Percentiles rank a stretch among this genome's conserved stretches.
Conservation (phyloP, 1,140 invertebrate genomes). For the Cotesia glomerata region DNA sequence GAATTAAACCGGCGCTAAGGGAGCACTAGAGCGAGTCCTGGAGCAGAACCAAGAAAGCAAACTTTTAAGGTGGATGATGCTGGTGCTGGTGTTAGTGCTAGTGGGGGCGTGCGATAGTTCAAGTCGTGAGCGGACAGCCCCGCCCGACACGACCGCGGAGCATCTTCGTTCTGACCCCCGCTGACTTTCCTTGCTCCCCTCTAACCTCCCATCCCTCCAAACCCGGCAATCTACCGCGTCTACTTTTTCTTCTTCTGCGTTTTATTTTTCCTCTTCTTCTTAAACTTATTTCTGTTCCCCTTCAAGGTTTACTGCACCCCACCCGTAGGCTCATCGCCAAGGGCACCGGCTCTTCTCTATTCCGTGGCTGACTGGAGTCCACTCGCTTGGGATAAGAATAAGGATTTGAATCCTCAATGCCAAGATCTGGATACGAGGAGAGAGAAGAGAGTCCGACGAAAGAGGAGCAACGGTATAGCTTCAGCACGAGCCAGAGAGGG, state of each 20-base stretch:
- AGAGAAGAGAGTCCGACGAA: slow-evolving; percentile 15
- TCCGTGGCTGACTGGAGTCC: neutral
- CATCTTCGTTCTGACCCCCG: slow-evolving; percentile 62
- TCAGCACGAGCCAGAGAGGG: slow-evolving; percentile 26
- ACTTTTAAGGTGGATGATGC: slow-evolving; percentile 56
- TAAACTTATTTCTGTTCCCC: slow-evolving; percentile 8
- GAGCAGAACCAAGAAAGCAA: neutral
- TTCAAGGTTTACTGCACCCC: slow-evolving; percentile 34
- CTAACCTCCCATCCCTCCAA: slow-evolving; percentile 39
- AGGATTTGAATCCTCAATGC: neutral
- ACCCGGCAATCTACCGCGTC: slow-evolving; percentile 22
- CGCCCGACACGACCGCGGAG: slow-evolving; percentile 63
- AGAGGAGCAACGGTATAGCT: slow-evolving; percentile 11
- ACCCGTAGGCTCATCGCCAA: slow-evolving; percentile 48
- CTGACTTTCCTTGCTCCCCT: slow-evolving; percentile 52
- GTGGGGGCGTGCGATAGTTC: slow-evolving; percentile 65
- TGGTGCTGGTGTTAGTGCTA: slow-evolving; percentile 62
- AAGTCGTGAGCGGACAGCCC: slow-evolving; percentile 64
- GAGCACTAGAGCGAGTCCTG: slow-evolving; percentile 1
- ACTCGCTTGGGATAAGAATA: slow-evolving; percentile 8
- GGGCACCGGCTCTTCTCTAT: slow-evolving; percentile 35
- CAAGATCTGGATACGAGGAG: neutral
- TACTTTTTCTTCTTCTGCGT: slow-evolving; percentile 25
- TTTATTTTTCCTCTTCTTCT: slow-evolving; percentile 1
- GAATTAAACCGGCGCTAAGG: slow-evolving; percentile 20